Conservation (phyloP, 2,888 invertebrate species). For the Folsomia candida region DNA sequence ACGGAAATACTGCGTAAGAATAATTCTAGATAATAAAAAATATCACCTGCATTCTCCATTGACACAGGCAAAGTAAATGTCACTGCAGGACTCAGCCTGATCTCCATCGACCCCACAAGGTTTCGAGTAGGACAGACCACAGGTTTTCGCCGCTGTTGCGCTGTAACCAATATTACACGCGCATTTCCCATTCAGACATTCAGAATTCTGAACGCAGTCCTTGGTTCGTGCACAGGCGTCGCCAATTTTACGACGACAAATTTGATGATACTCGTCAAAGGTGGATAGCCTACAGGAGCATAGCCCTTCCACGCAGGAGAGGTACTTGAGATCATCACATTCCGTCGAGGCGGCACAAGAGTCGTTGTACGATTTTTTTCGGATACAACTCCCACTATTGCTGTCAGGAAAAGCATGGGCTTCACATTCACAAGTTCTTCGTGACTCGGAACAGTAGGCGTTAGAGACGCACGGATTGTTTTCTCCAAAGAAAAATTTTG, state of each 20-base stretch:
- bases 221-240: constrained; percentile 33
- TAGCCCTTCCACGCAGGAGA: constrained; percentile 32
- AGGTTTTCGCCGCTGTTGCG: constrained; percentile 41
- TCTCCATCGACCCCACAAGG: constrained; percentile 29
- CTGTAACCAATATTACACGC: constrained; percentile 36
- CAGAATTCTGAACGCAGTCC: constrained; percentile 39
- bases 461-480: constrained; percentile 41
- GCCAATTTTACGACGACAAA: constrained; percentile 31
- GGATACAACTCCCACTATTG: constrained; percentile 33
- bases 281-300: constrained; percentile 30
- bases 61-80: constrained; percentile 41
- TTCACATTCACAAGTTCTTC: constrained; percentile 34
- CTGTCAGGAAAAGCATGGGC: constrained; percentile 32
- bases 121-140: constrained; percentile 37
- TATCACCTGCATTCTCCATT: constrained; percentile 37
- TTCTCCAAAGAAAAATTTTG: constrained; percentile 35
- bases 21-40: background rate
- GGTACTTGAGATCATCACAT: constrained; percentile 37
- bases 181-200: constrained; percentile 40
- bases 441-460: constrained; percentile 29
- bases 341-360: constrained; percentile 31
- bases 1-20: background rate
- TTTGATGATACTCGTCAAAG: constrained; percentile 40
- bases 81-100: constrained; percentile 30
- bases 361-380: constrained; percentile 35